Evolutionary conservation across 1,140 invertebrate genomes (phyloP), one percentile per base, ranked within the genome.

Genomic region (Euschistus heros): DNA sequence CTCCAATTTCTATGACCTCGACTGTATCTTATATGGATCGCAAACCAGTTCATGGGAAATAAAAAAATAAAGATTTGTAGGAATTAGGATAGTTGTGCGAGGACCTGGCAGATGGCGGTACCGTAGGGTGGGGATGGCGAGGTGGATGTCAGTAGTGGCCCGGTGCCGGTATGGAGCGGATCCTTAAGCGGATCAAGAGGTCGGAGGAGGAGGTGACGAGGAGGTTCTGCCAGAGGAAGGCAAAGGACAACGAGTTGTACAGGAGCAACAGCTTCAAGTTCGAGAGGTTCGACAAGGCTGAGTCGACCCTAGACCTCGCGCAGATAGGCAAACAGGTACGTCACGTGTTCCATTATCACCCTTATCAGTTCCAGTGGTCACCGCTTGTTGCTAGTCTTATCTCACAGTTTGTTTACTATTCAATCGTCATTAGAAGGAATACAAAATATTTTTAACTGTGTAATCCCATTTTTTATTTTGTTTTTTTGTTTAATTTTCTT

Each of bases 261-360:
- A 82, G 87, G 64, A 88, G 86, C 67, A 89, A 90, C 72, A 89
- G 87, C 74, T 90, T 90, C 78, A 89, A 88, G 76, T 89, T 90
- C 72, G 87, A 90, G 74, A 78, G 86, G 54, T 90, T 89, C 72
- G 83, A 87, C 67, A 77, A 86, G 61, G 81, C 80, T 70, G 84
- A 82, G 67, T 83, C 85, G 63, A 83, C 86, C 68, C 22, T 57
- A 6, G 68, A 66, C 30, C 27, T 62, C 5, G 62, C 60, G 15
- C 24, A 24, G 14, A 7, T 63, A 2, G 52, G 27, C 13, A 68
- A 66, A 55, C 68, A 68, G 68, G 68, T 68, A 18, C n/a, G 64
- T 42, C 46, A 55, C 47, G 8, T 50, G 10, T 50, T 22, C 47
- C 47, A 50, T 50, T 50, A 20, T 20, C 47, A 50, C 22, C n/a